These are phyloP conservation scores for Achlya flavicornis DNA, from an alignment of 2,888 invertebrate genomes.

Conservation along the genomic window DNA sequence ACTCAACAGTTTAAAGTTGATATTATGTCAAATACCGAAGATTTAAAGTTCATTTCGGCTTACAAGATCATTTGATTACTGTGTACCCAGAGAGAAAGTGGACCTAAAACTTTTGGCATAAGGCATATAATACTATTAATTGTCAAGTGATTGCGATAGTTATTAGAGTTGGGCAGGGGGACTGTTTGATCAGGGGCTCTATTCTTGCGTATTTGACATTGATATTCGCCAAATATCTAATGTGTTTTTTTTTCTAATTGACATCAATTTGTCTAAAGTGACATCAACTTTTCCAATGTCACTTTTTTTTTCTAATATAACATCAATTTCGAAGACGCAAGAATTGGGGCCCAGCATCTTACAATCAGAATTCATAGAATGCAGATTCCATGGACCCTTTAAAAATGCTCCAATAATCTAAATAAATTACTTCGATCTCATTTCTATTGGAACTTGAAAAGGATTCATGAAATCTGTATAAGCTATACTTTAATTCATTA, in stretches of 20 bases:
- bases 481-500: slow-evolving; percentile 34
- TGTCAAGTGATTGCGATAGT: too few species aligned
- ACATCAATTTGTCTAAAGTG: too few species aligned
- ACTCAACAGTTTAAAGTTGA: neutral
- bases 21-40: neutral
- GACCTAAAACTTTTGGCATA: neutral
- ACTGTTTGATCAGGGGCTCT: too few species aligned
- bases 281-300: too few species aligned
- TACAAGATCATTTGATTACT: too few species aligned
- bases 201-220: too few species aligned
- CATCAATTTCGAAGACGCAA: too few species aligned
- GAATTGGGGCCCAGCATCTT: neutral
- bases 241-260: too few species aligned
- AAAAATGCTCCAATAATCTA: slow-evolving; percentile 32
- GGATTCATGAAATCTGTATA: slow-evolving; percentile 40
- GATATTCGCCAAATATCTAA: too few species aligned
- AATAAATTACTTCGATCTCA: slow-evolving; percentile 62
- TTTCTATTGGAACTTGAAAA: slow-evolving; percentile 44
- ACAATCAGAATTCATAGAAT: slow-evolving; percentile 8
- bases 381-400: slow-evolving; percentile 39
- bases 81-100: neutral
- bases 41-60: neutral
- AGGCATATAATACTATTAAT: neutral
- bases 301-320: too few species aligned
- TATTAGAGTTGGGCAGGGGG: too few species aligned